Base-by-base conservation (phyloP, 2,113 vertebrate genomes). In the Lophotis ruficrista region DNA sequence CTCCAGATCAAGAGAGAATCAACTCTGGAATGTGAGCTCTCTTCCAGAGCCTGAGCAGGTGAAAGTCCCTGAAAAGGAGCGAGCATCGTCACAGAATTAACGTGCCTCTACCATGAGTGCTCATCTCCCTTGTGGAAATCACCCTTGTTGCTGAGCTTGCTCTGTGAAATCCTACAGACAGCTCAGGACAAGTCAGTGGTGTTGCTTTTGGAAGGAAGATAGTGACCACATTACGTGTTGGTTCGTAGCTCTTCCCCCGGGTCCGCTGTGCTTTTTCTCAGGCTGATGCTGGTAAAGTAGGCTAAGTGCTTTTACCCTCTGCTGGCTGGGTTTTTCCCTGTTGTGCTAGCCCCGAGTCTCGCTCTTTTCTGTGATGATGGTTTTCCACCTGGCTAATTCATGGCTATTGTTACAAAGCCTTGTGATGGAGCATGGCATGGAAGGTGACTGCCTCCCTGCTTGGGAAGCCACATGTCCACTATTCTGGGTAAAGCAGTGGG, bases 101-200 rank as follows among this genome's bases (percentile, higher is more conserved):
- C 1, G 0, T 28, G 18, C 25, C 16, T 25, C 10, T n/a, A 1
- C 28, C 18, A 4, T 30, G 33, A 35, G 14, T 37, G 11, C 31
- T 58, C 24, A 14, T 47, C 7, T 47, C 8, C 31, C 4, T 41
- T 71, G 50, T 38, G 62, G 33, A 28, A 65, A 35, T 41, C 15
- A 10, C 50, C 19, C 51, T 37, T 15, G 10, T 53, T 47, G 28
- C 30, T 58, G 37, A 24, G 35, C 22, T 70, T 53, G 33, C 33
- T 51, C 48, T 50, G 0, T 61, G 33, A 58, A 85, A 24, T 35
- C 27, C 22, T 38, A 6, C 22, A 35, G 37, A 21, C 9, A 51
- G 6, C 43, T 53, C 9, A 3, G 68, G 13, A 27, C 10, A 43
- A 64, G 58, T 13, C 48, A 37, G 33, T 41, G 33, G 14, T 57